Evolutionary conservation across 2,888 invertebrate species (phyloP), one percentile per base, ranked within the genome.

Genomic region (Lochmaea capreae): DNA sequence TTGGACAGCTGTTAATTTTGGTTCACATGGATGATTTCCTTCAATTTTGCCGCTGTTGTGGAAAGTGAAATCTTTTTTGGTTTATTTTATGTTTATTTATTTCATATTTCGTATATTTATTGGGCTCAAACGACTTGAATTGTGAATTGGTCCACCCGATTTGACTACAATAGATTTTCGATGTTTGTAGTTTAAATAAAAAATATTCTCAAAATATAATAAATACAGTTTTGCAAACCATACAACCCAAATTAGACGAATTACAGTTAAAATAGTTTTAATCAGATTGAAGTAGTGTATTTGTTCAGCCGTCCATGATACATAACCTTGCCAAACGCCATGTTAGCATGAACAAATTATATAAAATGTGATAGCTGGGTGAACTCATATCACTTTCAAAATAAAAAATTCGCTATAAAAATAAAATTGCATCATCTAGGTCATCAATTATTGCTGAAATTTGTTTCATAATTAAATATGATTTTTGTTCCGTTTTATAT

Each of bases 341-440:
- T 67, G 42, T 67, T 57, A 67, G 42, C 57, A 42, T 18, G 39
- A 67, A 57, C 42, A 42, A 57, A 57, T 67, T 57, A 57, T 42
- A 16, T 57, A 67, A 67, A 67, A 11, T 57, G 39, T 42, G 42
- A 67, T 67, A 57, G 18, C 12, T 42, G 16, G 67, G 16, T 58
- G 67, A 67, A 33, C 57, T 67, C 54, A 57, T 39, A 67, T 67
- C 57, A 57, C 18, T 54, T 54, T 67, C 57, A 57, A 42, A 54
- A 33, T 3, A 33, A 52, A 65, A 65, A 65, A 46, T 22, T 22
- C 26, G 18, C 10, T 43, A 12, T 43, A 26, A 59, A 26, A 22
- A 14, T 46, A 22, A 49, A 59, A 59, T 59, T 22, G 14, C 59
- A 59, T 59, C 59, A 59, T 59, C 33, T 39, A 59, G n/a, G 16